These are phyloP conservation scores for Anser brachyrhynchus DNA, from an alignment of 2,113 vertebrate genomes.

Conservation along the genomic window DNA sequence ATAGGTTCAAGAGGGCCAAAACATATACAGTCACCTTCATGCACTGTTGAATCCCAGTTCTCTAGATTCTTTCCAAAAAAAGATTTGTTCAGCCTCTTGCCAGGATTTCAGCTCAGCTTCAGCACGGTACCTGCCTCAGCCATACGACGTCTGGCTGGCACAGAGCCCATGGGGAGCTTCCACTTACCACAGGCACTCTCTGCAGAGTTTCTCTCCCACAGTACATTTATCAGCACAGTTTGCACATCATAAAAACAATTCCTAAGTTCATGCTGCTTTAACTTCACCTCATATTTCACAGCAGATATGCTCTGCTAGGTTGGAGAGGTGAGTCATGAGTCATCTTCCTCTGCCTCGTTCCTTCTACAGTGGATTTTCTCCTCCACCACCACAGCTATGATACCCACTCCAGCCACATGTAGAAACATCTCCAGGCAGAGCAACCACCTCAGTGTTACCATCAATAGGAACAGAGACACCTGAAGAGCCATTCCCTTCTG, in stretches of 20 bases:
- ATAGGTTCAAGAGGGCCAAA: neutral
- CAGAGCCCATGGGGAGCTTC: neutral
- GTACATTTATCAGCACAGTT: neutral
- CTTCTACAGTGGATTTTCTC: neutral
- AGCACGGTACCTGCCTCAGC: neutral
- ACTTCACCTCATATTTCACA: neutral
- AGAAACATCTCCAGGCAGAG: neutral
- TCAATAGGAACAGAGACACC: neutral
- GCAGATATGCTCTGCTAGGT: neutral
- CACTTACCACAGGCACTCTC: neutral
- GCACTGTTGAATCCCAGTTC: neutral
- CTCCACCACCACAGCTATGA: neutral
- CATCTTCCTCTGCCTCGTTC: neutral
- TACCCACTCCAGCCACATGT: neutral
- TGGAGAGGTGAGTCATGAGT: neutral
- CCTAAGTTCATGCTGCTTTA: neutral
- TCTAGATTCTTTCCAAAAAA: neutral
- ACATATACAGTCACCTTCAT: neutral
- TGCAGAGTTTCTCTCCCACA: neutral
- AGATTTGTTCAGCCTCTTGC: neutral
- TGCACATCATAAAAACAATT: neutral
- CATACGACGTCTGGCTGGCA: neutral
- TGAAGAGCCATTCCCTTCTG: neutral
- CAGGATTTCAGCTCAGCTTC: neutral
- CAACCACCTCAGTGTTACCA: neutral